Evolutionary conservation across 1,140 invertebrate species (phyloP).

Genomic region (Hylaeus anthracinus): DNA sequence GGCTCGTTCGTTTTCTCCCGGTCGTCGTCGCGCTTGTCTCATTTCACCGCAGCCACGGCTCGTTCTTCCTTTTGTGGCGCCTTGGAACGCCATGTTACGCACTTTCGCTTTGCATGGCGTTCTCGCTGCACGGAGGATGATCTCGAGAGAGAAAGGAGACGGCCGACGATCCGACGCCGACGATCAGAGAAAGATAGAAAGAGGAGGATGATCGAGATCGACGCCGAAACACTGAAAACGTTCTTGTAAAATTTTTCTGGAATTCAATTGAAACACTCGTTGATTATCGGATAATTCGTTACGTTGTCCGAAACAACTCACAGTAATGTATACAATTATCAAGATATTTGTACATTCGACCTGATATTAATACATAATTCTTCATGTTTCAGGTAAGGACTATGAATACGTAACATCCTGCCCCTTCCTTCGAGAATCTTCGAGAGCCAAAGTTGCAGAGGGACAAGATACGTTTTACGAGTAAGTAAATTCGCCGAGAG

Average conservation of each 20-base stretch:
- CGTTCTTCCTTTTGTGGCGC: constrained; percentile 49
- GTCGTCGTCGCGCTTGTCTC: constrained; percentile 3
- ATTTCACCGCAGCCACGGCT: constrained; percentile 1
- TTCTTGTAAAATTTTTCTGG: too few relatives aligned
- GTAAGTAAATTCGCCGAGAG: neutral
- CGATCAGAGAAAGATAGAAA: neutral
- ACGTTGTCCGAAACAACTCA: too few relatives aligned
- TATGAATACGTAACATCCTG: neutral
- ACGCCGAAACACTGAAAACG: neutral
- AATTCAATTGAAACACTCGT: too few relatives aligned
- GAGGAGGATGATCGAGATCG: constrained; percentile 32
- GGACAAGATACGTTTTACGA: neutral
- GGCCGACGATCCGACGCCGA: neutral
- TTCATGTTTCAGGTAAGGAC: neutral
- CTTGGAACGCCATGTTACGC: constrained; percentile 40
- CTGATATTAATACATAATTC: too few relatives aligned
- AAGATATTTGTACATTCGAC: too few relatives aligned
- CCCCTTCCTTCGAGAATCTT: neutral
- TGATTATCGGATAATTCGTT: too few relatives aligned
- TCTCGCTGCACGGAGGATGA: constrained; percentile 37
- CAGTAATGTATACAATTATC: too few relatives aligned
- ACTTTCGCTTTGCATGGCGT: constrained; percentile 30
- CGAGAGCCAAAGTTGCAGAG: neutral
- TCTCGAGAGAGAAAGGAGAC: constrained; percentile 45
- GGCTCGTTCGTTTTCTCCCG: constrained; percentile 43